These are phyloP conservation scores for Leuctra nigra DNA, from an alignment of 2,888 invertebrate species.

Conservation along the genomic window DNA sequence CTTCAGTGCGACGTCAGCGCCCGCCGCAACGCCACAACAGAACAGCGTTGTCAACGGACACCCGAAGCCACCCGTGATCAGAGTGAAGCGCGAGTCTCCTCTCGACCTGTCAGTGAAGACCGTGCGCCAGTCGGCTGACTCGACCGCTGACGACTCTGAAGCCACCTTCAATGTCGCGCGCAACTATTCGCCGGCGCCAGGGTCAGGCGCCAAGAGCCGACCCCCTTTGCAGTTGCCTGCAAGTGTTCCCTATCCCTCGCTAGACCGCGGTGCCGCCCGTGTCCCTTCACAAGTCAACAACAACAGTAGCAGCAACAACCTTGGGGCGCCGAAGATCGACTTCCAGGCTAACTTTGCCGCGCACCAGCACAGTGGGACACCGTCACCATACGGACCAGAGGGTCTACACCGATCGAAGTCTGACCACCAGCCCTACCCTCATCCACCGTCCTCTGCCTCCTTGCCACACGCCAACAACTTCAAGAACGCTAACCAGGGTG, in stretches of 20 bases:
- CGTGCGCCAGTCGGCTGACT: constrained; percentile 80
- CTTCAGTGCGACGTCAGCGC: neutral
- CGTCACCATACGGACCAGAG: neutral
- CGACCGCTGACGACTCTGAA: constrained; percentile 65
- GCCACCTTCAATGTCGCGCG: constrained; percentile 29
- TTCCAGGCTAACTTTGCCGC: constrained; percentile 67
- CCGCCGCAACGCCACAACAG: neutral
- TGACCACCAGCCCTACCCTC: constrained; percentile 33
- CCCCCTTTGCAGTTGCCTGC: constrained; percentile 34
- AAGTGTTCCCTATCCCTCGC: constrained; percentile 31
- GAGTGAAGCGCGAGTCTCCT: constrained; percentile 65
- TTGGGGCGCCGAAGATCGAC: constrained; percentile 62
- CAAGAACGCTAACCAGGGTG: constrained; percentile 35
- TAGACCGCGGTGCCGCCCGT: constrained; percentile 30
- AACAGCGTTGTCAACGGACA: constrained; percentile 19
- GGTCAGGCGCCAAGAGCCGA: constrained; percentile 31
- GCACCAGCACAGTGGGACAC: constrained; percentile 29
- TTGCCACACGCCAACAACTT: constrained; percentile 38
- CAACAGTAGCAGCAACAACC: constrained; percentile 34
- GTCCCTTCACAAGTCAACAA: constrained; percentile 28
- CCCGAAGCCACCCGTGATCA: constrained; percentile 7
- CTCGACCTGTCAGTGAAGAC: constrained; percentile 85
- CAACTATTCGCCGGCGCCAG: constrained; percentile 25
- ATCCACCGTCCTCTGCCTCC: constrained; percentile 34
- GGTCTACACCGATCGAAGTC: constrained; percentile 10